Evolutionary conservation across 2,113 vertebrate species (phyloP).

Genomic region (Phylloscopus whistleri): DNA sequence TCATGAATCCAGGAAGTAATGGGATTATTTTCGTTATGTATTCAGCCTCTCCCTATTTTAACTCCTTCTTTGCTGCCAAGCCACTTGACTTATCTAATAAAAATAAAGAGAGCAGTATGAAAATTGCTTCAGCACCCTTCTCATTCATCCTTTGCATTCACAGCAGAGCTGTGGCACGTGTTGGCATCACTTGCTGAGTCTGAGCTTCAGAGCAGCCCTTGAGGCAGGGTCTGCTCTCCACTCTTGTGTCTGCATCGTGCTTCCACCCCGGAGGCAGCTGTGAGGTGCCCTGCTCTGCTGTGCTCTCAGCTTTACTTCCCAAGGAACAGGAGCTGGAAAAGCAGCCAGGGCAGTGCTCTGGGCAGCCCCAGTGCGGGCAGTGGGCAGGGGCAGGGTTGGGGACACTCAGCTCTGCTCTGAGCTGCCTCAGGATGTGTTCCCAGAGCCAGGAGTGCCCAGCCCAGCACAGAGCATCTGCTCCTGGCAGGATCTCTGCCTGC

Average conservation of each 20-base stretch:
- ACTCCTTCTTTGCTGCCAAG: background rate
- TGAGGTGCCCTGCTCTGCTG: fast-evolving
- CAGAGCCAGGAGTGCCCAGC: background rate
- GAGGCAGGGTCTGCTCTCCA: background rate
- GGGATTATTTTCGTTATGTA: background rate
- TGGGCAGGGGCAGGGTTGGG: background rate
- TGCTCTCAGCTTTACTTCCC: background rate
- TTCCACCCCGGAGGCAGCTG: fast-evolving
- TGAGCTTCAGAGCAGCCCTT: background rate
- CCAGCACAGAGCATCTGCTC: fast-evolving
- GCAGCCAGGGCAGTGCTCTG: background rate
- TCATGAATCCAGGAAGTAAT: background rate
- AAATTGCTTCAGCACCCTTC: background rate
- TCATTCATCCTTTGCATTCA: background rate
- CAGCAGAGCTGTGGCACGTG: fast-evolving
- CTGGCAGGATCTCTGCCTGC: fast-evolving
- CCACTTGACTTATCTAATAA: background rate
- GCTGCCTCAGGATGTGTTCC: background rate
- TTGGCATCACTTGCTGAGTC: background rate
- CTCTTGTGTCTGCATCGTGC: background rate
- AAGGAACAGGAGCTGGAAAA: background rate
- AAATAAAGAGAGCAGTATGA: background rate
- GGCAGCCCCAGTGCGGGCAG: fast-evolving
- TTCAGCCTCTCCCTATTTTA: background rate
- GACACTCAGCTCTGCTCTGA: background rate